Evolutionary conservation across 2,888 invertebrate species (phyloP), one percentile per base, ranked within the genome.

Genomic region (Apoda limacodes): DNA sequence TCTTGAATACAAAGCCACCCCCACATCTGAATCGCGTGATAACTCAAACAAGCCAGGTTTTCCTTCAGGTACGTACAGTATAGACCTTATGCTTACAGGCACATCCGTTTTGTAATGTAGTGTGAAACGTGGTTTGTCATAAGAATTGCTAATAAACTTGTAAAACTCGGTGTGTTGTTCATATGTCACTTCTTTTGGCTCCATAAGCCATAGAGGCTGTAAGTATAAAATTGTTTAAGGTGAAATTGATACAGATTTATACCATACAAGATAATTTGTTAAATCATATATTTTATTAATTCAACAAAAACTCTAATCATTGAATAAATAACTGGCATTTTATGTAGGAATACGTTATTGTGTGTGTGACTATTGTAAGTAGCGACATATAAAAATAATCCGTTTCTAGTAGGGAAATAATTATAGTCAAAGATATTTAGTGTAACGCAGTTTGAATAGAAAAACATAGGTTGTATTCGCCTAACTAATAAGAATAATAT

Each of bases 131-230:
- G 98, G 97, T 19, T 87, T 84, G 63, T 97, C 97, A 49, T 89
- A 93, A 19, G 92, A 85, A 46, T 92, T 92, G 45, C 90, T 86
- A 26, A 95, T 87, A 57, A 90, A 98, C 48, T 91, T 87, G 70
- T 96, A 98, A 68, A 98, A 98, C 49, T 95, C 94, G 30, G 88
- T 86, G 55, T 98, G 98, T 71, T 95, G 90, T 33, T 95, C 90
- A 14, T 83, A 76, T 2, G 88, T 89, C 0, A 97, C 89, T 46
- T 90, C 88, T 74, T 94, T 95, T 0, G 95, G 89, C 40, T 98
- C 95, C 83, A 91, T 85, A 48, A 95, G 83, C 98, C 98, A 98
- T 11, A 98, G 64, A 0, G 97, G 94, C 85, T 95, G 72, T 29
- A 63, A 61, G 37, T 33, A 24, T 27, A 33, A 21, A 15, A 19